Evolutionary conservation across 2,888 invertebrate species (phyloP).

Genomic region (Pseudococcus jackbeardsleyi): DNA sequence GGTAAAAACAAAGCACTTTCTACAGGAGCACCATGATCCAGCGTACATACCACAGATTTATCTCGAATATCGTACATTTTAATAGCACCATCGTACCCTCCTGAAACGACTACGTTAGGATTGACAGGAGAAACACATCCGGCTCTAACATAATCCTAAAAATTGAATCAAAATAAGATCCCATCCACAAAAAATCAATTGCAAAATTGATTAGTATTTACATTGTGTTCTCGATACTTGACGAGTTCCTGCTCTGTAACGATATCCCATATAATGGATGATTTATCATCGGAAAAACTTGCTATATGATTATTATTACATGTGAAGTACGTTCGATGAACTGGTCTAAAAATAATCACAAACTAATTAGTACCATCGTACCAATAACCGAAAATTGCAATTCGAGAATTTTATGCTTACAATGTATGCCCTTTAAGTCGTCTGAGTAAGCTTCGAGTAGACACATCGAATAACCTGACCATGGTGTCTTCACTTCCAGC

Average conservation of each 20-base stretch:
- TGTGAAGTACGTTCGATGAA: conserved; percentile 87
- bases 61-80: conserved; percentile 89
- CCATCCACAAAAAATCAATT: neutral
- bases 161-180: neutral
- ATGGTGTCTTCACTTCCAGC: conserved; percentile 91
- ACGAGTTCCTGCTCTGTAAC: conserved; percentile 75
- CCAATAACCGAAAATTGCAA: neutral
- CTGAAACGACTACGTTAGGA: conserved; percentile 83
- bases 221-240: conserved; percentile 53
- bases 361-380: no score
- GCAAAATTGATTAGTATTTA: neutral
- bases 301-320: conserved; percentile 83
- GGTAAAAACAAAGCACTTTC: conserved; percentile 91
- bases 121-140: conserved; percentile 85
- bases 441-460: conserved; percentile 84
- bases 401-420: conserved; percentile 70
- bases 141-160: conserved; percentile 84
- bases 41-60: conserved; percentile 77
- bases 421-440: conserved; percentile 87
- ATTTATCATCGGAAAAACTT: conserved; percentile 93
- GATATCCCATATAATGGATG: conserved; percentile 91
- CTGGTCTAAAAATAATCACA: conserved; percentile 70
- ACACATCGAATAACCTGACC: conserved; percentile 90
- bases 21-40: conserved; percentile 91
- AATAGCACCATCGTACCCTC: conserved; percentile 89